Base-by-base conservation (phyloP, 1,140 invertebrate species). In the Trigoniulus corallinus region DNA sequence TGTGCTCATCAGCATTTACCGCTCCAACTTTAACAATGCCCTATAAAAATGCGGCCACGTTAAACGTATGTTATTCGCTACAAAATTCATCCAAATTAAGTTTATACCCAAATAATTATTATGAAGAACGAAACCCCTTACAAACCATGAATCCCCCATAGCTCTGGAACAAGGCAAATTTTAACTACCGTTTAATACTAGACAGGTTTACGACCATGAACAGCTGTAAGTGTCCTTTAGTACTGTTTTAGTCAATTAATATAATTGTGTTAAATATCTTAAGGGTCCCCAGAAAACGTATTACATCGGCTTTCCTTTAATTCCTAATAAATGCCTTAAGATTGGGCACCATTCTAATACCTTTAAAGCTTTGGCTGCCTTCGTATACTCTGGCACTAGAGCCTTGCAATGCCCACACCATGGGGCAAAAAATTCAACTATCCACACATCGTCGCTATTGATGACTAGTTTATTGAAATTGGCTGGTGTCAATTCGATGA, bases 381-480 rank as follows among this genome's bases (percentile, higher is more conserved):
- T 93, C 50, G 81, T 75, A 67, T 92, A 92, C 65, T 92, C 88
- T 1, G 87, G 82, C 29, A 80, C 82, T 24, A 91, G 67, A 46
- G 74, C 73, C 60, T 88, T 76, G 64, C 87, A 88, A 62, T 89
- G 86, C 44, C 63, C 64, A 67, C 84, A 92, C 89, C 89, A 95
- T 1, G 88, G 88, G 0, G 89, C 89, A 69, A 76, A 95, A 66
- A 93, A 95, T 63, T 92, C 87, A n/a, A 95, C 82, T 44, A 95
- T 69, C 88, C 88, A 94, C 42, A 95, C 67, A 59, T 81, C 76
- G 70, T 93, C 83, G 56, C 84, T 79, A 55, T 88, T 76, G 47
- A 81, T 71, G 7, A 98, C 93, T 60, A 82, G 68, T 56, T 71
- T 77, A 55, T 98, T 79, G 66, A 98, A 98, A 72, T 95, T 97